Evolutionary conservation across 1,140 invertebrate genomes (phyloP), one percentile per base, ranked within the genome.

Genomic region (Berghia stephanieae): DNA sequence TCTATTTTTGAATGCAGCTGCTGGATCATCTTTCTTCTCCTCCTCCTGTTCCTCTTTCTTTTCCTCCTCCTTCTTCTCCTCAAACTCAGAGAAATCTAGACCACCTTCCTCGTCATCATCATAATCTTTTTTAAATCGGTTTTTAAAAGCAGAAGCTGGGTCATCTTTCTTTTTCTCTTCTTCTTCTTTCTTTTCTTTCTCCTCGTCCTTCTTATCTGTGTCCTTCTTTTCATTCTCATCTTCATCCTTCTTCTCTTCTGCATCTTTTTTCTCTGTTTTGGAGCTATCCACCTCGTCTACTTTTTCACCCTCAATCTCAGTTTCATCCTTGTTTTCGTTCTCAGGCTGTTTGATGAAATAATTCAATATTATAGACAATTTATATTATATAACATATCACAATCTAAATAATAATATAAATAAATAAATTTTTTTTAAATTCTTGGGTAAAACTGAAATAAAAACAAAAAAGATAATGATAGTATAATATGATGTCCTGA

Each of bases 231-330:
- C 49, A 60, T 83, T 68, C 40, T 82, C 75, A n/a, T 40, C 38
- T 75, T 78, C 36, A 63, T 81, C 66, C 55, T 55, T 68, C 72
- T 68, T 46, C 21, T 79, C 71, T 78, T 87, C 79, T 80, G 82
- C 57, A 52, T 82, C 78, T 44, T 82, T 77, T n/a, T 83, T 79
- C 42, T 68, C 60, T 57, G 36, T 43, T 75, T 75, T 27, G 42
- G 69, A 52, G 42, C 40, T 77, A 52, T 83, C 81, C 76, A 83
- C 71, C 40, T 80, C 80, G 38, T 80, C 79, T 46, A 71, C 75
- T 44, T 77, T 46, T 46, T 66, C 71, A n/a, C 81, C 75, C 42
- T 75, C 71, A 77, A 79, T 73, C 34, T 73, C 44, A 71, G 43
- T 68, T 31, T 34, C 31, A 69, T 73, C 57, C 57, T 72, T 68